phyloP scores from a whole-genome alignment of 2,888 invertebrate species.

The Philhelius pedissequus region DNA sequence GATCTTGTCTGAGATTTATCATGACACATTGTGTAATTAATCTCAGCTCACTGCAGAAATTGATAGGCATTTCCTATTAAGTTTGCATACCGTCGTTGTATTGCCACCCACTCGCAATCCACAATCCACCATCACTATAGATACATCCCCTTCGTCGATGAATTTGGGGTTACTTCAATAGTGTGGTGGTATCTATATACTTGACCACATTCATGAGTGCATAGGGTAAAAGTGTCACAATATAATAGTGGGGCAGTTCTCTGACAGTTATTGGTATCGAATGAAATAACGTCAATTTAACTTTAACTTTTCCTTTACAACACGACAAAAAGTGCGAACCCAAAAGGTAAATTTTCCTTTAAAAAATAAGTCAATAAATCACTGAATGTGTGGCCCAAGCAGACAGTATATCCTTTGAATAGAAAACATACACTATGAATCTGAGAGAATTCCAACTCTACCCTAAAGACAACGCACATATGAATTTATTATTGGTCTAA shows the following conservation, averaged over 20 bases:
- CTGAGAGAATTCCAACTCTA: neutral
- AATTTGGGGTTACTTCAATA: too few relatives aligned
- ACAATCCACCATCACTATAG: neutral
- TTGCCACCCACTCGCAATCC: neutral
- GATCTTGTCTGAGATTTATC: constrained; percentile 63
- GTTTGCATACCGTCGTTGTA: constrained; percentile 15
- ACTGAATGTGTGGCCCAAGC: too few relatives aligned
- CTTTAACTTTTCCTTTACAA: too few relatives aligned
- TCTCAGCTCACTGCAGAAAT: constrained; percentile 43
- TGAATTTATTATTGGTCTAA: constrained; percentile 13
- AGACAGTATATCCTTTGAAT: too few relatives aligned
- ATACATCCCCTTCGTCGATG: too few relatives aligned
- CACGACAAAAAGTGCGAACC: too few relatives aligned
- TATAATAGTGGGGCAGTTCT: neutral
- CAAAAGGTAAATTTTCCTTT: too few relatives aligned
- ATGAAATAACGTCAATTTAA: too few relatives aligned
- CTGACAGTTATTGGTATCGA: neutral
- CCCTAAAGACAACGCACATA: too few relatives aligned
- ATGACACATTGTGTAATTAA: constrained; percentile 63
- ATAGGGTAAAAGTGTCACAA: neutral
- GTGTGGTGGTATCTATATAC: too few relatives aligned
- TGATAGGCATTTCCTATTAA: constrained; percentile 62
- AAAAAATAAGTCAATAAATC: too few relatives aligned
- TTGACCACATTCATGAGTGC: neutral
- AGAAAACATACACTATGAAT: neutral